Conservation (phyloP, 2,888 invertebrate genomes). For the Tenthredo amoena region DNA sequence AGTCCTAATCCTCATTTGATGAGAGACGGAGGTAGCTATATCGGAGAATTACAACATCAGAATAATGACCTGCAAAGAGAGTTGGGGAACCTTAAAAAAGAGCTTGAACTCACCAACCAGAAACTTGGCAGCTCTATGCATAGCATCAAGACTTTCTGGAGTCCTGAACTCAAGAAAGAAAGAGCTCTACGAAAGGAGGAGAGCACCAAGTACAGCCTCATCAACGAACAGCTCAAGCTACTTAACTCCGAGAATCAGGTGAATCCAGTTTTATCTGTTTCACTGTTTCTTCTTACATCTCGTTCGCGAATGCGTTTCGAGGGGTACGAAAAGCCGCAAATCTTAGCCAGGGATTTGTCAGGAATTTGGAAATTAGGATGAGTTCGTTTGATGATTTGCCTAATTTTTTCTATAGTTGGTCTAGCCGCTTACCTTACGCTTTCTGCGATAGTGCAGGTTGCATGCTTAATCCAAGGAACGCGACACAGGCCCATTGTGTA, state of each 20-base stretch:
- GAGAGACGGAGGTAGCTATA: constrained; percentile 84
- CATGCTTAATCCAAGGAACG: not conserved
- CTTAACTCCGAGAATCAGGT: constrained; percentile 99
- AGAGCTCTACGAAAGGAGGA: constrained; percentile 97
- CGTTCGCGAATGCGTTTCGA: not conserved
- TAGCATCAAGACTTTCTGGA: constrained; percentile 99
- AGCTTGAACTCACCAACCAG: constrained; percentile 97
- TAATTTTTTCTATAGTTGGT: not conserved
- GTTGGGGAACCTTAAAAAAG: constrained; percentile 94
- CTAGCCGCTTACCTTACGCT: not conserved
- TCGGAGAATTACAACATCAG: constrained; percentile 95
- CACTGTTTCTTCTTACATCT: not conserved
- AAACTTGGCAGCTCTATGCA: constrained; percentile 99
- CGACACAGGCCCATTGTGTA: not conserved
- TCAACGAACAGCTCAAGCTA: constrained; percentile 97
- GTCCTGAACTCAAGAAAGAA: constrained; percentile 99
- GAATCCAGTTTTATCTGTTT: constrained; percentile 60
- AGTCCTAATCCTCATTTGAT: constrained; percentile 85
- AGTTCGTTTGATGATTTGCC: not conserved
- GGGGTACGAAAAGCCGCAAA: not conserved
- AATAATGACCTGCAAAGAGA: constrained; percentile 97
- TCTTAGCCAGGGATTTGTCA: not conserved
- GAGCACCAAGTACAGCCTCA: constrained; percentile 96
- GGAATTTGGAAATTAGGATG: not conserved
- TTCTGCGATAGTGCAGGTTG: not conserved